Conservation (phyloP, 2,888 invertebrate genomes). For the Entomobrya multifasciata region DNA sequence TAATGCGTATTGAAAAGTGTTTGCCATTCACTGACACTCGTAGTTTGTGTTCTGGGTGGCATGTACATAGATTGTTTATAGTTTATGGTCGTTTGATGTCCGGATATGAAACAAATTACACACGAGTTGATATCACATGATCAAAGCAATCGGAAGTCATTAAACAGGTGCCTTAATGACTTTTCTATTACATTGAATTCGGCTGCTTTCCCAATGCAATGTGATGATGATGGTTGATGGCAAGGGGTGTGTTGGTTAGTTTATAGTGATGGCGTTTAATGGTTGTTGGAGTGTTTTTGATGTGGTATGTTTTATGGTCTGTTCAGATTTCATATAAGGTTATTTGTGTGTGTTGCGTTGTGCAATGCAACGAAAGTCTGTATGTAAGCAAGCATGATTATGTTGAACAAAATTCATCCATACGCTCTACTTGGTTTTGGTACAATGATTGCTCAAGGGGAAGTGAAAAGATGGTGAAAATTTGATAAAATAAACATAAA, state of each 20-base stretch:
- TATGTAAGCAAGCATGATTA: no score
- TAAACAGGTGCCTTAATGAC: conserved; percentile 69
- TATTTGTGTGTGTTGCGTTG: not conserved
- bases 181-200: conserved; percentile 67
- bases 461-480: conserved; percentile 53
- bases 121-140: conserved; percentile 60
- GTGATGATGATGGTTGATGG: conserved; percentile 11
- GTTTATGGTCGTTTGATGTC: conserved; percentile 67
- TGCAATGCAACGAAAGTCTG: no score
- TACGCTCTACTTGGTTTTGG: no score
- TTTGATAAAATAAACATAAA: conserved; percentile 53
- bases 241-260: no score
- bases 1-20: no score
- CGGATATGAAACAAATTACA: conserved; percentile 68
- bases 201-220: not conserved
- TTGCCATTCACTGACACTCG: not conserved
- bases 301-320: conserved; percentile 30
- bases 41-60: no score
- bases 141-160: conserved; percentile 69
- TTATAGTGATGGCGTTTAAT: no score
- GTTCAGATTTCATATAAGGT: not conserved
- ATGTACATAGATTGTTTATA: no score
- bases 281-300: conserved; percentile 21
- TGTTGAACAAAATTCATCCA: no score
- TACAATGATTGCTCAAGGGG: conserved; percentile 57